Evolutionary conservation across 2,797 vertebrate species (phyloP).

Genomic region (Hephaestus fuliginosus): DNA sequence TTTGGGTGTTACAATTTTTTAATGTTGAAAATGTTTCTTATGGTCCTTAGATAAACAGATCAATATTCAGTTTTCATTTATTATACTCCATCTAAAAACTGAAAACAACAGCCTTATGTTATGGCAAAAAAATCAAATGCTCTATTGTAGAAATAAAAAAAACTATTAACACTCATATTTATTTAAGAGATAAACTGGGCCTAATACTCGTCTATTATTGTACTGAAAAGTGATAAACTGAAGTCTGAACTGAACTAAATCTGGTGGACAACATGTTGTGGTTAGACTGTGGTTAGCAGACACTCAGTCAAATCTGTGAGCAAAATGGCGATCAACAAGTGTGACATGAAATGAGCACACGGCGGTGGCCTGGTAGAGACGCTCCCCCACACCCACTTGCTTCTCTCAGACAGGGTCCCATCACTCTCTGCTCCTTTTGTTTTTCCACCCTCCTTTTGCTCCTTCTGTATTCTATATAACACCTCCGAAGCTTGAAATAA

Average conservation of each 20-base stretch:
- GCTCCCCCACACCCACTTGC: slow-evolving; percentile 18
- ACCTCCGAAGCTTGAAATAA: not conserved
- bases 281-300: not conserved
- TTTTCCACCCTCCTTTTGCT: slow-evolving; percentile 2
- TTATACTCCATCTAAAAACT: not conserved
- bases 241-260: slow-evolving; percentile 7
- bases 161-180: not conserved
- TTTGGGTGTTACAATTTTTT: not conserved
- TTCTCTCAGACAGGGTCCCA: slow-evolving; percentile 19
- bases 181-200: not conserved
- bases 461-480: not conserved
- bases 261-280: not conserved
- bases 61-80: not conserved
- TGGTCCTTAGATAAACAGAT: not conserved
- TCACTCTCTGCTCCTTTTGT: slow-evolving; percentile 9
- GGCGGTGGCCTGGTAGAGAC: slow-evolving; percentile 44
- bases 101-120: not conserved
- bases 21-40: not conserved
- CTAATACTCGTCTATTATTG: not conserved
- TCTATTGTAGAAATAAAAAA: not conserved
- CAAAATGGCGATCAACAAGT: slow-evolving; percentile 80
- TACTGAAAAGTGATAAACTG: not conserved
- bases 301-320: slow-evolving; percentile 28
- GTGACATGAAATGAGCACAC: slow-evolving; percentile 58
- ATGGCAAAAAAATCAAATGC: not conserved